Base-by-base conservation (phyloP, 2,797 vertebrate species). In the Triplophysa yarkandensis region DNA sequence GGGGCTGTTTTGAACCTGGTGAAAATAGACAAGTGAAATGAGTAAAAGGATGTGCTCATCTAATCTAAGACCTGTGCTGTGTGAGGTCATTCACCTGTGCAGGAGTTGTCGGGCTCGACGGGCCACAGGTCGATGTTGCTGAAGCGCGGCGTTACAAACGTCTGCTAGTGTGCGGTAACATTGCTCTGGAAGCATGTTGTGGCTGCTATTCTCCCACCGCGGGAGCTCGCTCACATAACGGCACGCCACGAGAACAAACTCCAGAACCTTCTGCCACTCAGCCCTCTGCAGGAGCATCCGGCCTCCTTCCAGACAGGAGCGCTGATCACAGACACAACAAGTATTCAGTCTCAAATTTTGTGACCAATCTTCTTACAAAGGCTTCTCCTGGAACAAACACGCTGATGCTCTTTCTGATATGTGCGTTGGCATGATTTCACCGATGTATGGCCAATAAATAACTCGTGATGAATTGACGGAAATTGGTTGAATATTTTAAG, bases 231-330 rank as follows among this genome's bases (percentile, higher is more conserved):
- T 84, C 80, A 88, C 86, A 79, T 80, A 92, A 9, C 88, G 84
- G 86, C 90, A 92, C 1, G 88, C 90, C 83, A 86, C 79, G 28
- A 92, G 69, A 0, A 85, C 68, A 57, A 91, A 86, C 85, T 92
- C 90, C 80, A 92, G 34, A 23, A 83, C 82, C 0, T 81, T 77
- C 5, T 87, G 87, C 91, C 91, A 92, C 81, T 86, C 85, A 41
- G 88, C 77, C 68, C 84, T 86, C 77, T 83, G 85, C 27, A 89
- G 74, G 16, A 93, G 83, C 41, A 88, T 83, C 4, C 87, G 85
- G 65, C 90, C 88, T 83, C 90, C 91, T 77, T 92, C 90, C 79
- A 90, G 82, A 81, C 91, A 92, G 0, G 88, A 90, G 50, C 89
- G 86, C 92, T 92, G 17, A 46, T 34, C 60, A 34, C 13, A 13